Evolutionary conservation across 2,797 vertebrate species (phyloP), one percentile per base, ranked within the genome.

Genomic region (Neomorphus geoffroyi): DNA sequence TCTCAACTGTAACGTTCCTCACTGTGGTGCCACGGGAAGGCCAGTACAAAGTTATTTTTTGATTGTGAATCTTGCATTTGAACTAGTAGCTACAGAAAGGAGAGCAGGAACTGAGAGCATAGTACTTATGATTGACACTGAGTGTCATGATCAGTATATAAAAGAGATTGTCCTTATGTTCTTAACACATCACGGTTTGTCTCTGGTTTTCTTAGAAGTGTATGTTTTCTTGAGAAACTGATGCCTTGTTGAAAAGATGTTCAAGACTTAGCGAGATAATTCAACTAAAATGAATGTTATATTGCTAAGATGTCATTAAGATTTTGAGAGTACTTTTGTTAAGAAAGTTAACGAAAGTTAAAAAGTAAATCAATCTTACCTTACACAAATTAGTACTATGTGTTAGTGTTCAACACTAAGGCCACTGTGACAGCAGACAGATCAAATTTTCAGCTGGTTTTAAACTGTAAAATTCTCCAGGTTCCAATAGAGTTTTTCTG

Each of bases 381-480:
- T 86, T 60, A 41, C 16, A 81, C 5, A 73, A 80, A 88, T 72
- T 53, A 54, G 43, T 65, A 58, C 9, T 12, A 56, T 24, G 8
- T 88, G 71, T 3, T 28, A 58, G 12, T 48, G 18, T 80, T 89
- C 50, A 89, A 54, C 18, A 27, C 48, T 74, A 61, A 78, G 75
- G 54, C 53, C 84, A 89, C 35, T 1, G 1, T 78, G 30, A 46
- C 35, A 88, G 51, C 43, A 81, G 50, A 88, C 16, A 15, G 90
- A 57, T 82, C 74, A 95, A 58, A 78, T 72, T 74, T 87, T 78
- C 75, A 69, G 18, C 21, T 91, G 65, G 28, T 66, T 94, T 89
- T 92, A 91, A 91, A 92, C 71, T 85, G 72, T 33, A 86, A 89
- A 90, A 88, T 80, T 93, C 54, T 91, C 50, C 5, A 4, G 61